Evolutionary conservation across 2,113 vertebrate genomes (phyloP), one percentile per base, ranked within the genome.

Genomic region (Gasterosteus aculeatus): DNA sequence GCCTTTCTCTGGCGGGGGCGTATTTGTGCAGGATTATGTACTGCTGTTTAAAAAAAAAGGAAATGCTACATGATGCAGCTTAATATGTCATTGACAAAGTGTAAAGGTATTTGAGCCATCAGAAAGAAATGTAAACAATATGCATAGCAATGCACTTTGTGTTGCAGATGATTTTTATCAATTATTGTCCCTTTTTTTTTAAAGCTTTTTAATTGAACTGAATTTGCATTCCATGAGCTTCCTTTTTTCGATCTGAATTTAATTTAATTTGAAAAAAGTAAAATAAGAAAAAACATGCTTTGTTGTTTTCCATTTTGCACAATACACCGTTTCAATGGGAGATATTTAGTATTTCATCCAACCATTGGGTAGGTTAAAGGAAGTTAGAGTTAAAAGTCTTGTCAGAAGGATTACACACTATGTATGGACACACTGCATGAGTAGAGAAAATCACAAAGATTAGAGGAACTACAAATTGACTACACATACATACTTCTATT

Each of bases 211-310:
- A 54, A 69, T 18, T 7, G 76, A 29, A 69, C 22, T 2, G 38
- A 51, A 33, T 60, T 80, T 64, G 76, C 58, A 69, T 72, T 83
- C 9, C 58, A 76, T 81, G 61, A 85, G 31, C 22, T 59, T 47
- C 46, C 63, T 75, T 69, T 80, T 63, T 6, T 8, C 41, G 75
- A 11, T 54, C 5, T 65, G 15, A 66, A 44, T 79, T 84, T 0
- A 18, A 84, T 81, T 83, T 89, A 69, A 26, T 81, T 85, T 64
- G 18, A 67, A 83, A 58, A 69, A 12, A 82, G 78, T 85, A 78
- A 87, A 85, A 64, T 7, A 41, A 49, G 10, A 35, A 35, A 58
- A 16, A 29, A 11, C 0, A 41, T 56, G 53, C 4, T 2, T 35
- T 38, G 15, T 33, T 58, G 5, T 0, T 14, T 10, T 7, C 26